Conservation (phyloP, 2,888 invertebrate genomes). For the Rhimphoctona megacephalus region DNA sequence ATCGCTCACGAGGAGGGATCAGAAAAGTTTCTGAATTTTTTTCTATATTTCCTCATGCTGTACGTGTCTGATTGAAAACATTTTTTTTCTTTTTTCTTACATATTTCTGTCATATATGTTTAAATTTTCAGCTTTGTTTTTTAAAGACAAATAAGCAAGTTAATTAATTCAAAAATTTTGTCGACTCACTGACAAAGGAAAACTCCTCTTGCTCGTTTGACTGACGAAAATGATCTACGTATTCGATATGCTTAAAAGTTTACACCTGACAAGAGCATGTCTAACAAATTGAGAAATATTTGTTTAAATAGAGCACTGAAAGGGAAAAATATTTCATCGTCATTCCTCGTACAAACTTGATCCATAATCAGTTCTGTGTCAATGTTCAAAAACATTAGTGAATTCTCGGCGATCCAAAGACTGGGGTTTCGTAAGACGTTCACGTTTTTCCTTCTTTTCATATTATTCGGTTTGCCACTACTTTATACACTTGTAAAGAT, state of each 20-base stretch:
- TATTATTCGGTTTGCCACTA: conserved; percentile 4
- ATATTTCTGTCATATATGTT: not conserved
- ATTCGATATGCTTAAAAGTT: not conserved
- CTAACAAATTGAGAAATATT: not conserved
- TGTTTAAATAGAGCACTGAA: not conserved
- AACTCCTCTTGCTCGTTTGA: not conserved
- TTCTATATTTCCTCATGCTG: not conserved
- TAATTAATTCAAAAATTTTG: not conserved
- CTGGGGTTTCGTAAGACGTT: too few relatives aligned
- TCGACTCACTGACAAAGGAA: not conserved
- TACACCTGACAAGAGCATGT: not conserved
- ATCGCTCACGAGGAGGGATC: not conserved
- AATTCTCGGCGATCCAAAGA: too few relatives aligned
- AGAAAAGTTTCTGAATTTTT: not conserved
- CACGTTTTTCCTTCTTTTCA: not conserved
- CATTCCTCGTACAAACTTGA: not conserved
- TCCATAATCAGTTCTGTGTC: conserved; percentile 1
- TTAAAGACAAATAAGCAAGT: not conserved
- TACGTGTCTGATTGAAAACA: too few relatives aligned
- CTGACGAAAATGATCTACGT: not conserved
- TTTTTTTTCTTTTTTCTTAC: too few relatives aligned
- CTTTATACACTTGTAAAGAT: conserved; percentile 14
- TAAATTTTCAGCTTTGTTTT: not conserved
- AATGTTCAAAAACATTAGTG: too few relatives aligned
- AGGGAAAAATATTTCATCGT: not conserved